phyloP scores from a whole-genome alignment of 2,888 invertebrate species.

The Cyrtodaria siliqua region DNA sequence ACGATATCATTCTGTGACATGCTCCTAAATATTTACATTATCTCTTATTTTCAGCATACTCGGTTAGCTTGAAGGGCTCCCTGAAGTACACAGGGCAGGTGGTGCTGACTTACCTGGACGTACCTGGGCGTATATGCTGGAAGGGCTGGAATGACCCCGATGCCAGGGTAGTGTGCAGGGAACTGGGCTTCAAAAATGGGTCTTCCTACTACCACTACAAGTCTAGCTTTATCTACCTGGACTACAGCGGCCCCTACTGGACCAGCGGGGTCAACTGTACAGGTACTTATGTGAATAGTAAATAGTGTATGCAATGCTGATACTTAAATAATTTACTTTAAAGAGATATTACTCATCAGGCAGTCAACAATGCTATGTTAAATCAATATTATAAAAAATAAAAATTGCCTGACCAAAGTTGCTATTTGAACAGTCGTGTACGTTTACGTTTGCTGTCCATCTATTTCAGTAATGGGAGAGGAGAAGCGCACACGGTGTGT shows the following conservation, averaged over 20 bases:
- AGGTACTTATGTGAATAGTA: conserved; percentile 10
- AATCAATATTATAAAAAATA: no score
- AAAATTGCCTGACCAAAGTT: no score
- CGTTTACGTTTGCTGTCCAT: no score
- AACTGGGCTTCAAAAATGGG: conserved; percentile 75
- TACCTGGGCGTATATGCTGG: conserved; percentile 77
- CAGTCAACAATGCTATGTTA: no score
- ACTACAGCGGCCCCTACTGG: conserved; percentile 87
- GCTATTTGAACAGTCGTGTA: no score
- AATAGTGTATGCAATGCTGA: neutral
- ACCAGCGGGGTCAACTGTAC: conserved; percentile 86
- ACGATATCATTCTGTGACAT: no score
- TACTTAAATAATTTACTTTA: neutral
- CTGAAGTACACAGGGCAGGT: conserved; percentile 76
- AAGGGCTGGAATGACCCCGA: conserved; percentile 76
- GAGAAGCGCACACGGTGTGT: no score
- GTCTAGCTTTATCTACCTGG: conserved; percentile 65
- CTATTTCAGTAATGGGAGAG: no score
- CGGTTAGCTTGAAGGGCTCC: conserved; percentile 65
- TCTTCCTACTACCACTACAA: conserved; percentile 78
- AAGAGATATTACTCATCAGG: no score
- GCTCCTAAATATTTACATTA: no score
- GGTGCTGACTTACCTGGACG: conserved; percentile 69
- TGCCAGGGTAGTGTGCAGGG: conserved; percentile 75
- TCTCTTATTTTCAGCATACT: conserved; percentile 54